A percentile compares a stretch with the other conserved stretches of the same genome.
Conservation (phyloP, 1,140 invertebrate genomes). For the Drosophila kikkawai region DNA sequence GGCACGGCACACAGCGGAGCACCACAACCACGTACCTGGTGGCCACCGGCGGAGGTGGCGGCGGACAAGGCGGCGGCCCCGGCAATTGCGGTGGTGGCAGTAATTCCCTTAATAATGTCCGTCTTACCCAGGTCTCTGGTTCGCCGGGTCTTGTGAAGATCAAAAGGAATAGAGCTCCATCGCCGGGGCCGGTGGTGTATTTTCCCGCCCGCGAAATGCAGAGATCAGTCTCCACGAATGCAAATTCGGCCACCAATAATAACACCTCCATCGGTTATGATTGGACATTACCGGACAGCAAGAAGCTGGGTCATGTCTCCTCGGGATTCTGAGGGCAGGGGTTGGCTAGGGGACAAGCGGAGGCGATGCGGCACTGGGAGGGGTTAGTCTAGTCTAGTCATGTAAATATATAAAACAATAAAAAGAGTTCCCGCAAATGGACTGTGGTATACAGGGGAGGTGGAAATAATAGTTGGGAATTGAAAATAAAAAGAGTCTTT, state of each 20-base stretch:
- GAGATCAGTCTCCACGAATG: slow-evolving; percentile 64
- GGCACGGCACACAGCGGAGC: slow-evolving; percentile 87
- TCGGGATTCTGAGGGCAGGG: slow-evolving; percentile 68
- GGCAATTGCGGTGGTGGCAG: slow-evolving; percentile 82
- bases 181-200: slow-evolving; percentile 89
- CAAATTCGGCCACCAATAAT: slow-evolving; percentile 72
- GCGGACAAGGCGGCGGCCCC: slow-evolving; percentile 78
- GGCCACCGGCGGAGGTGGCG: slow-evolving; percentile 83
- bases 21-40: slow-evolving; percentile 81
- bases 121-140: slow-evolving; percentile 70
- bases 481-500: no score
- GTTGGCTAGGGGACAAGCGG: slow-evolving; percentile 9
- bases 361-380: slow-evolving; percentile 3
- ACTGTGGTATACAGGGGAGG: not conserved
- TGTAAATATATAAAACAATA: slow-evolving; percentile 37
- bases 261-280: slow-evolving; percentile 76
- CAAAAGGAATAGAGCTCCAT: slow-evolving; percentile 85
- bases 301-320: slow-evolving; percentile 74
- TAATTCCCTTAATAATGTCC: slow-evolving; percentile 73
- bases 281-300: slow-evolving; percentile 69
- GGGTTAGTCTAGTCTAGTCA: slow-evolving; percentile 31
- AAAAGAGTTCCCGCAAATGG: not conserved
- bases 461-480: slow-evolving; percentile 3
- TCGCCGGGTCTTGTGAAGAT: slow-evolving; percentile 77
- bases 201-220: slow-evolving; percentile 86